Conservation (phyloP, 2,888 invertebrate genomes). For the Cosmia pyralina region DNA sequence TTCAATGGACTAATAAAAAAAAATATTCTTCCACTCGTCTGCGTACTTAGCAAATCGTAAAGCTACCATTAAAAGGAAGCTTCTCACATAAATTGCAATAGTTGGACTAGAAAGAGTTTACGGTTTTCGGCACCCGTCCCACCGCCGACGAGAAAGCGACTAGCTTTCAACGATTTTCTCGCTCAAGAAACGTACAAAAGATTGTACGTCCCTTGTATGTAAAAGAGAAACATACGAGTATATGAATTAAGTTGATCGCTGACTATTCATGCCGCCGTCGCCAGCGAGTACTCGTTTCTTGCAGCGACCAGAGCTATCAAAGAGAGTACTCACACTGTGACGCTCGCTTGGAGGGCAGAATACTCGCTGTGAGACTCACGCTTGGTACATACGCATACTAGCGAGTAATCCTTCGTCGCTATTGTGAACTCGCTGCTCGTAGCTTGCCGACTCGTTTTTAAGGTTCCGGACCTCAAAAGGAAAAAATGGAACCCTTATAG, state of each 20-base stretch:
- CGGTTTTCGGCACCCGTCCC: constrained; percentile 5
- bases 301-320: neutral
- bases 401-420: neutral
- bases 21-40: constrained; percentile 47
- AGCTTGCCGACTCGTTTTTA: neutral
- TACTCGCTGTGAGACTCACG: neutral
- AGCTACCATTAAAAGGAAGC: constrained; percentile 60
- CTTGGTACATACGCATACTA: neutral
- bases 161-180: neutral
- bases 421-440: neutral
- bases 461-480: too few relatives aligned
- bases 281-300: too few relatives aligned
- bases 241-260: too few relatives aligned
- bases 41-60: constrained; percentile 59
- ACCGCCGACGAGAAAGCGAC: neutral
- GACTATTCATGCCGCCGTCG: too few relatives aligned
- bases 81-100: constrained; percentile 60
- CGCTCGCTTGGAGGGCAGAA: too few relatives aligned
- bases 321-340: neutral
- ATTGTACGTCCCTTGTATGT: too few relatives aligned
- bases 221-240: too few relatives aligned
- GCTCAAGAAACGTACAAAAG: neutral
- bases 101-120: constrained; percentile 24
- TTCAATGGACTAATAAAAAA: neutral
- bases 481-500: too few relatives aligned